Conservation (phyloP, 2,888 invertebrate species). For the Leucophenga maculata region DNA sequence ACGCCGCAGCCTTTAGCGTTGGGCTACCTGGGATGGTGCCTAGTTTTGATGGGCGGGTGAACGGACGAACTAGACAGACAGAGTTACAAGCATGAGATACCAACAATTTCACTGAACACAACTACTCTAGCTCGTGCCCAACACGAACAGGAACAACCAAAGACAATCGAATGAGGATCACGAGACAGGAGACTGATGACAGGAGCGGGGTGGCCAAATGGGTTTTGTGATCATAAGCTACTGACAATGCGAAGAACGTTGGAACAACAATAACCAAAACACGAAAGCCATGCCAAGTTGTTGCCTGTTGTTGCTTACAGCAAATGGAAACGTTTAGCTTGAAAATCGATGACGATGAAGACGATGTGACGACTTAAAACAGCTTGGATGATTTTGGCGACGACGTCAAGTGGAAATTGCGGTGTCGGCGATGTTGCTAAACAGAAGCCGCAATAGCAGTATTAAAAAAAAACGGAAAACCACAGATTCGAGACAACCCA, state of each 20-base stretch:
- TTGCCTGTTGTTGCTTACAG: constrained; percentile 36
- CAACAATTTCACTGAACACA: neutral
- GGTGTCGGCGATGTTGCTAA: constrained; percentile 2
- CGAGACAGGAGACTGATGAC: neutral
- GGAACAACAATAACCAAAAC: constrained; percentile 4
- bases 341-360: constrained; percentile 33
- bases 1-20: neutral
- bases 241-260: constrained; percentile 18
- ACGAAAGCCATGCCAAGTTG: constrained; percentile 15
- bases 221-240: constrained; percentile 28
- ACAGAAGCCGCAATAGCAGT: constrained; percentile 29
- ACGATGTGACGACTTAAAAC: neutral
- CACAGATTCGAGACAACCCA: neutral
- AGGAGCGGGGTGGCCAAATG: neutral
- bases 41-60: no score
- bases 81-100: no score
- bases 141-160: neutral
- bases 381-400: neutral
- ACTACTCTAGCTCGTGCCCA: constrained; percentile 33
- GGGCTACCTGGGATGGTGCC: neutral
- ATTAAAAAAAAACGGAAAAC: neutral
- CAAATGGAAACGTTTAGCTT: constrained; percentile 32
- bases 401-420: constrained; percentile 9
- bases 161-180: neutral
- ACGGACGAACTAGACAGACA: no score